Base-by-base conservation (phyloP, 2,113 vertebrate species). In the Orientallactaga bullata region DNA sequence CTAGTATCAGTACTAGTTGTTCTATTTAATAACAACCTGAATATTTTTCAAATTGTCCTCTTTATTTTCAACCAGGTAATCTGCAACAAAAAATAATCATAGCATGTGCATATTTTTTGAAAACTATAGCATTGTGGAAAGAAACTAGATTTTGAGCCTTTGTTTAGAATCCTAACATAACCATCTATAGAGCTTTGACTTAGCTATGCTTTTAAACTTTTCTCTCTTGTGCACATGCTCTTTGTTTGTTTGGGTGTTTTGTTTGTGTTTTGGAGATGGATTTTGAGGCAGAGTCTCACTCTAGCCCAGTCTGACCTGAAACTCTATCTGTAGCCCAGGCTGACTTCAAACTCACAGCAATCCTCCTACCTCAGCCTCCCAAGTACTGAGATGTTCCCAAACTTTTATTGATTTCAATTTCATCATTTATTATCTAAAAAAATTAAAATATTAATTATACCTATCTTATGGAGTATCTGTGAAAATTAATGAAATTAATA, bases 401-500 rank as follows among this genome's bases (percentile, higher is more conserved):
- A 85, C 32, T 23, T 76, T 35, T 86, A 58, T 23, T 51, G 5
- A 39, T 73, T 55, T 88, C 39, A 5, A 18, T 83, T 68, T 71
- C 17, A 55, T 65, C 47, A 73, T 35, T 61, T 94, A 16, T 23
- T 21, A 20, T 55, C 55, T 55, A 55, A 28, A 35, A 35, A 84
- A 58, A 32, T 10, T 88, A 24, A 76, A 55, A 77, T 39, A 89
- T 10, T 66, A 47, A 85, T 32, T 84, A 21, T 32, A 72, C 23
- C 26, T 37, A 28, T 4, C 7, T 72, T 76, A 9, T 4, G 55
- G 23, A n/a, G 15, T 8, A 30, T 76, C 85, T 18, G 60, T 86
- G 16, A 90, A 94, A 81, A 89, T 88, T 61, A 73, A 80, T 28
- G 42, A 16, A 76, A 83, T 68, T 79, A 68, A 20, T 24, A 39